A percentile compares a stretch with the other conserved stretches of the same genome.
These are phyloP conservation scores for Ctenoplectra terminalis DNA, from an alignment of 1,140 invertebrate genomes.

Conservation along the genomic window DNA sequence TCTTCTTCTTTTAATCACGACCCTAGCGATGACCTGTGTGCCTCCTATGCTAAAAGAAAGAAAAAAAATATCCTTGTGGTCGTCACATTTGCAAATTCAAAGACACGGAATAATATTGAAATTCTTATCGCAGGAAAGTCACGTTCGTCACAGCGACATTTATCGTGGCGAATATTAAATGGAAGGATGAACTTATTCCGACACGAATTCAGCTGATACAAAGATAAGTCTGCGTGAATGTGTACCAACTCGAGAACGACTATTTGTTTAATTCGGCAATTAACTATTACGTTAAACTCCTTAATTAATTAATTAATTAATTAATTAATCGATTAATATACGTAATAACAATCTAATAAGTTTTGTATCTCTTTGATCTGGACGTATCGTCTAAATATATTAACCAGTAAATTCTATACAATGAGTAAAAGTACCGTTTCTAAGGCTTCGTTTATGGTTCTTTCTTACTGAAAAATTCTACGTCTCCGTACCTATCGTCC, in stretches of 20 bases:
- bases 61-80: conserved; percentile 2
- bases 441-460: conserved; percentile 75
- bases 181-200: conserved; percentile 41
- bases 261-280: conserved; percentile 58
- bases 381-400: conserved; percentile 62
- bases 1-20: not conserved
- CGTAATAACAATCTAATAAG: conserved; percentile 76
- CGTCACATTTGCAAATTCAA: conserved; percentile 56
- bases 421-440: conserved; percentile 71
- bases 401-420: conserved; percentile 60
- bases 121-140: not conserved
- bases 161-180: conserved; percentile 20
- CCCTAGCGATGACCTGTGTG: too few relatives aligned
- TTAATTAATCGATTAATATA: conserved; percentile 71
- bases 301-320: conserved; percentile 75
- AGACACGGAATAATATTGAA: too few relatives aligned
- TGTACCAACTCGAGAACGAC: conserved; percentile 18
- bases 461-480: conserved; percentile 47
- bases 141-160: conserved; percentile 20
- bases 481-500: not conserved
- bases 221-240: conserved; percentile 8
- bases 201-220: conserved; percentile 17
- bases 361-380: conserved; percentile 55
- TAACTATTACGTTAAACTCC: conserved; percentile 60
- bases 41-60: conserved; percentile 20